These are phyloP conservation scores for Poecilia velifera DNA, from an alignment of 2,797 vertebrate species.

Conservation along the genomic window DNA sequence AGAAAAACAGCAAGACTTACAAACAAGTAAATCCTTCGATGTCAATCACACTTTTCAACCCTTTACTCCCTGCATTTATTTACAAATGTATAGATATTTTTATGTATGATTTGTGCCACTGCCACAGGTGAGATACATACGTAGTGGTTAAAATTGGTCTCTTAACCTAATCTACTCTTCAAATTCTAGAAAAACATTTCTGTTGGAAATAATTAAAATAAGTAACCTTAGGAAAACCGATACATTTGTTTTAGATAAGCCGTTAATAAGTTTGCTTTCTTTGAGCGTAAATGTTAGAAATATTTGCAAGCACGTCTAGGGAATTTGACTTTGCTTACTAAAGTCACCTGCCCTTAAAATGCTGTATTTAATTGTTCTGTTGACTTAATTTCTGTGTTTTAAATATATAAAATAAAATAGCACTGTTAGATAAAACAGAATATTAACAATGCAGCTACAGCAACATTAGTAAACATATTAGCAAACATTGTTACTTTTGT, in stretches of 20 bases:
- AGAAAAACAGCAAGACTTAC: slow-evolving; percentile 8
- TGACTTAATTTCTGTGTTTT: not conserved
- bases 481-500: not conserved
- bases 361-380: not conserved
- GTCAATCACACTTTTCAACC: not conserved
- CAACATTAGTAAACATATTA: not conserved
- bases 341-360: not conserved
- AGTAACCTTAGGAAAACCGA: not conserved
- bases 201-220: not conserved
- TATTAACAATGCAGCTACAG: not conserved
- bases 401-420: not conserved
- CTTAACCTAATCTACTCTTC: not conserved
- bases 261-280: not conserved
- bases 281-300: not conserved
- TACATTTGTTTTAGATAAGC: not conserved
- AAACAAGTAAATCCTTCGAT: not conserved
- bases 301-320: not conserved
- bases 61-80: not conserved
- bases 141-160: not conserved
- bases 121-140: not conserved
- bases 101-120: not conserved
- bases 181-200: not conserved
- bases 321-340: not conserved
- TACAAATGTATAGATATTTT: not conserved
- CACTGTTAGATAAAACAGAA: not conserved